These are phyloP conservation scores for Tragelaphus strepsiceros DNA, from an alignment of 2,113 vertebrate genomes.

Conservation along the genomic window DNA sequence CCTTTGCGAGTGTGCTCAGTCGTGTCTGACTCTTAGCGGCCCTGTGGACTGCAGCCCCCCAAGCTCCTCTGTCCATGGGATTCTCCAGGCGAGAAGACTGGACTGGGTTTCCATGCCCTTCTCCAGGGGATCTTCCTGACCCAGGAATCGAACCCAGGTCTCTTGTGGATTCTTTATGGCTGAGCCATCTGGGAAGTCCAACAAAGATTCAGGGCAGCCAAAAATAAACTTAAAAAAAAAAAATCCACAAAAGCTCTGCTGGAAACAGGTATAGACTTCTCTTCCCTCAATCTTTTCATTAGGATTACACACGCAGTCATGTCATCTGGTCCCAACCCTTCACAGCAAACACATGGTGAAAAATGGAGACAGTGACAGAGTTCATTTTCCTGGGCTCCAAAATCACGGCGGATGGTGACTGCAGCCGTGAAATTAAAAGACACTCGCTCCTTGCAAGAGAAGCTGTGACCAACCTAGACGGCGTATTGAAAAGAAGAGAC, in stretches of 20 bases:
- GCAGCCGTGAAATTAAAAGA: background rate
- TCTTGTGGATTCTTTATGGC: background rate
- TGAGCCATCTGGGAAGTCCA: no score
- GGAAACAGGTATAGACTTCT: background rate
- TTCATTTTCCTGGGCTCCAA: background rate
- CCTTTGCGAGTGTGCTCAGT: rapidly evolving
- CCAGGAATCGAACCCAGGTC: background rate
- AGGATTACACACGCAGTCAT: background rate
- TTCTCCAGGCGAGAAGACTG: background rate
- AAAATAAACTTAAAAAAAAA: background rate
- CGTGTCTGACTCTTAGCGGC: background rate
- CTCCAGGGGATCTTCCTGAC: background rate
- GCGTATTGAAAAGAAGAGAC: background rate
- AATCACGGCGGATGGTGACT: background rate
- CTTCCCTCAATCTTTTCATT: background rate
- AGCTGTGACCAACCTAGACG: background rate
- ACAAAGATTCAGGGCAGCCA: background rate
- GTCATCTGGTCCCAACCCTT: background rate
- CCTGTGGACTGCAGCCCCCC: background rate
- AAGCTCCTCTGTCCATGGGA: background rate
- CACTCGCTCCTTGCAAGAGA: background rate
- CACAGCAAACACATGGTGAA: background rate
- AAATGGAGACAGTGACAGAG: background rate
- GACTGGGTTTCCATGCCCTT: background rate
- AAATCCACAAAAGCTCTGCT: background rate